These are phyloP conservation scores for Clarias platycephalus DNA, from an alignment of 2,797 vertebrate genomes.

Conservation along the genomic window DNA sequence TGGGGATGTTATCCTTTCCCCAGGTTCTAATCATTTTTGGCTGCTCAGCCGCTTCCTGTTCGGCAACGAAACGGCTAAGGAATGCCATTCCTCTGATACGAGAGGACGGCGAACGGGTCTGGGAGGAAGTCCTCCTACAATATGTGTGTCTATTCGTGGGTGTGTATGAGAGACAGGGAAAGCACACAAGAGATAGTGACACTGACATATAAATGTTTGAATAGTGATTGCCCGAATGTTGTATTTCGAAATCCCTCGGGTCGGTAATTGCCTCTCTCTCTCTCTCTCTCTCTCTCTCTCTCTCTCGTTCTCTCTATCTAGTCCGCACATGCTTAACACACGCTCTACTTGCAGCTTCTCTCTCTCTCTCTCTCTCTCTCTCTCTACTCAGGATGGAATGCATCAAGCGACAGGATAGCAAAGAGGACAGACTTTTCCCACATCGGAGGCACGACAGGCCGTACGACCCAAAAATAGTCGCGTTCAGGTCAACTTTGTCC, in stretches of 20 bases:
- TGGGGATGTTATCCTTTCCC: constrained; percentile 89
- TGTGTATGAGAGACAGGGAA: constrained; percentile 66
- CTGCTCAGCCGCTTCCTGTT: constrained; percentile 86
- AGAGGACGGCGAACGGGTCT: constrained; percentile 72
- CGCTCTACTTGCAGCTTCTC: constrained; percentile 27
- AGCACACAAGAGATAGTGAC: constrained; percentile 43
- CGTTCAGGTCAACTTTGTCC: constrained; percentile 35
- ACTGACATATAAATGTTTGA: constrained; percentile 49
- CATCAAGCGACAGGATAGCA: constrained; percentile 85
- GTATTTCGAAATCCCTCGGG: constrained; percentile 45
- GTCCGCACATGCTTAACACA: constrained; percentile 20
- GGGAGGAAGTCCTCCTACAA: constrained; percentile 85
- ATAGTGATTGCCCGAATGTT: constrained; percentile 42
- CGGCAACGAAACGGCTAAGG: constrained; percentile 88
- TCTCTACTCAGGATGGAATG: constrained; percentile 81
- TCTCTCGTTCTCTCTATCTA: neutral
- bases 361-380: constrained; percentile 32
- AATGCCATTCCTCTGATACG: constrained; percentile 92
- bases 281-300: constrained; percentile 30
- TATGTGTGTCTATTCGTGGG: constrained; percentile 42
- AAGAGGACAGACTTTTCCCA: constrained; percentile 94
- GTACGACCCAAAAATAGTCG: constrained; percentile 47
- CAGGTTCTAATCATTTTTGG: constrained; percentile 92
- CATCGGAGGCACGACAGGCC: constrained; percentile 78
- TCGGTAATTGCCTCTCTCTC: constrained; percentile 39